A percentile compares a stretch with the other conserved stretches of the same genome.
Conservation (phyloP, 1,140 invertebrate genomes). For the Heliothis subflexa region DNA sequence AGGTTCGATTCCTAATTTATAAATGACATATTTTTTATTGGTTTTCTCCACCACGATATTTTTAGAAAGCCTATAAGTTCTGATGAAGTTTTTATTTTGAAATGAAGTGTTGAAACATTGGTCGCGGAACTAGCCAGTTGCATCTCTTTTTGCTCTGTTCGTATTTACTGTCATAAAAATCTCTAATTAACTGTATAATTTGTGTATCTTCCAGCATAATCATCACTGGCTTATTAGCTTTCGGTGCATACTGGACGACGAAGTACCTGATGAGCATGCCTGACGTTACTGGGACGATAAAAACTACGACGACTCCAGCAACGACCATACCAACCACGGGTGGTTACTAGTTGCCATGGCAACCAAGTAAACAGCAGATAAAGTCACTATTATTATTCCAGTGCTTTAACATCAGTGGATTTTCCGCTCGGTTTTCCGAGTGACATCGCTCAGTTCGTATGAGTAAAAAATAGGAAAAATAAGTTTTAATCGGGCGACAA, state of each 20-base stretch:
- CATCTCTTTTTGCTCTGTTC: too few species aligned
- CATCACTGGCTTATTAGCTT: constrained; percentile 73
- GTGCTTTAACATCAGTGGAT: too few species aligned
- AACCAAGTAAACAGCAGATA: background rate
- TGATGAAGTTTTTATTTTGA: background rate
- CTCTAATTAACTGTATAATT: background rate
- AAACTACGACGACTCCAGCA: background rate
- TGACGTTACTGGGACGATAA: constrained; percentile 3
- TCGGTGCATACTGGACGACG: constrained; percentile 77
- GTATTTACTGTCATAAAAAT: too few species aligned
- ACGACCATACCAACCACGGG: background rate
- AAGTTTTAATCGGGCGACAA: too few species aligned
- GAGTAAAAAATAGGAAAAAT: too few species aligned
- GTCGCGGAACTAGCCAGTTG: too few species aligned
- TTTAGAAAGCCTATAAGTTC: too few species aligned
- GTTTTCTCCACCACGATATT: too few species aligned
- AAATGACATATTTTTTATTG: background rate
- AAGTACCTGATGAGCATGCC: constrained; percentile 68
- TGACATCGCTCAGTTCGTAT: too few species aligned
- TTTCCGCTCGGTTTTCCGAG: too few species aligned
- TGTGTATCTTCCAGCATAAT: constrained; percentile 66
- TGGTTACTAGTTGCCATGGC: background rate
- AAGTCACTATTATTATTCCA: too few species aligned
- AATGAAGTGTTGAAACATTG: background rate
- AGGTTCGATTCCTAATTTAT: too few species aligned